Conservation (phyloP, 2,888 invertebrate genomes). For the Mycalesis mineus region DNA sequence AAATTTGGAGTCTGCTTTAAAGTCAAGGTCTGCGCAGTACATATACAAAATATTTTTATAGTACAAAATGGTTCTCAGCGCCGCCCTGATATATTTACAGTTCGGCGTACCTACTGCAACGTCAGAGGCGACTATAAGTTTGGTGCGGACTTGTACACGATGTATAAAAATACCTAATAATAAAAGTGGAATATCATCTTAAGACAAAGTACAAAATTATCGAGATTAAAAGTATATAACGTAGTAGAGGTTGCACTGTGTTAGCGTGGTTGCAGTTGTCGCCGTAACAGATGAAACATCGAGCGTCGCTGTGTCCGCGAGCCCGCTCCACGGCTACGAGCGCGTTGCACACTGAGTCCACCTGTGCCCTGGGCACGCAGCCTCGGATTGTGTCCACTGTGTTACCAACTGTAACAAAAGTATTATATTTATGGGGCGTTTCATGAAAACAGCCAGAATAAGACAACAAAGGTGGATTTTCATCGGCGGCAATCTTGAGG, state of each 20-base stretch:
- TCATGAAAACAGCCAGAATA: too few species aligned
- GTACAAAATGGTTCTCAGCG: too few species aligned
- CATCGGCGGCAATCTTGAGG: too few species aligned
- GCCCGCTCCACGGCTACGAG: slow-evolving; percentile 63
- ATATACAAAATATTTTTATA: too few species aligned
- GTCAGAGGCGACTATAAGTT: too few species aligned
- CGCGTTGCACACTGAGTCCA: slow-evolving; percentile 64
- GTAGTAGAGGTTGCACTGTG: slow-evolving; percentile 30
- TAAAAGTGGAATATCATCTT: slow-evolving; percentile 31
- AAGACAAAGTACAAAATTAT: slow-evolving; percentile 47
- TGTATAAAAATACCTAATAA: neutral
- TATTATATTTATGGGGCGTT: neutral
- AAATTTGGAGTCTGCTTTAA: too few species aligned
- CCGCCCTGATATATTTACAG: too few species aligned
- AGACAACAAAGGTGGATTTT: too few species aligned
- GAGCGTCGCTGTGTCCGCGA: slow-evolving; percentile 67
- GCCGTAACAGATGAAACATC: slow-evolving; percentile 61
- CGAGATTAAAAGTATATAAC: slow-evolving; percentile 31
- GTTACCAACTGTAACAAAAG: slow-evolving; percentile 59
- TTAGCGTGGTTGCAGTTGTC: slow-evolving; percentile 61
- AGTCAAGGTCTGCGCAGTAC: too few species aligned
- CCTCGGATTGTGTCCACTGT: slow-evolving; percentile 66
- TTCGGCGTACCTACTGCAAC: too few species aligned
- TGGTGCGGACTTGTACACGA: too few species aligned
- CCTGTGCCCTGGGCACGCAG: slow-evolving; percentile 59